Percentiles rank a stretch among this genome's conserved stretches.
These are phyloP conservation scores for Alligator mississippiensis DNA, from an alignment of 2,113 vertebrate genomes.

Conservation along the genomic window DNA sequence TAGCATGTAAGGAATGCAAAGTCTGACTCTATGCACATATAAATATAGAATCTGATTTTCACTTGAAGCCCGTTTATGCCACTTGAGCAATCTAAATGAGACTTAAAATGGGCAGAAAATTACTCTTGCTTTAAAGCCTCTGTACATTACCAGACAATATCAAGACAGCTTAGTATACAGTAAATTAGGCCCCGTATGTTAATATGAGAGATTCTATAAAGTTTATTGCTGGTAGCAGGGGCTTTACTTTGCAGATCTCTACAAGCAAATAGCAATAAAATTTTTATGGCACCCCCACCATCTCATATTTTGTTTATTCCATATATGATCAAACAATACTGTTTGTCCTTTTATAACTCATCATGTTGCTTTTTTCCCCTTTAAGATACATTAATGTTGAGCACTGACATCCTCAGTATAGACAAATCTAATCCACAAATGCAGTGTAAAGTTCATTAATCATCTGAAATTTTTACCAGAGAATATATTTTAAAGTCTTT, in stretches of 20 bases:
- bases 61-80: background rate
- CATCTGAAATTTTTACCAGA: background rate
- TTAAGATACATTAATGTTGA: background rate
- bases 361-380: background rate
- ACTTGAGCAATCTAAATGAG: background rate
- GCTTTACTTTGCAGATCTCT: background rate
- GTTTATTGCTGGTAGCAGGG: constrained; percentile 2
- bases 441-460: background rate
- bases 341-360: background rate
- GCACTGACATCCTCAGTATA: background rate
- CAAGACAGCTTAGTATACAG: background rate
- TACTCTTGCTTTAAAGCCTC: background rate
- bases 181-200: background rate
- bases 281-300: accelerated
- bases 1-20: background rate
- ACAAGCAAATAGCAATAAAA: constrained; percentile 23
- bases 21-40: background rate
- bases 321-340: background rate
- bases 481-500: background rate
- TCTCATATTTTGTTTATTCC: background rate
- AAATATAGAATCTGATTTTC: background rate
- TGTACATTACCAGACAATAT: background rate
- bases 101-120: background rate
- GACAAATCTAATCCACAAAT: background rate
- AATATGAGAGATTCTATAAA: background rate